Evolutionary conservation across 2,113 vertebrate species (phyloP).

Genomic region (Ctenomys sociabilis): DNA sequence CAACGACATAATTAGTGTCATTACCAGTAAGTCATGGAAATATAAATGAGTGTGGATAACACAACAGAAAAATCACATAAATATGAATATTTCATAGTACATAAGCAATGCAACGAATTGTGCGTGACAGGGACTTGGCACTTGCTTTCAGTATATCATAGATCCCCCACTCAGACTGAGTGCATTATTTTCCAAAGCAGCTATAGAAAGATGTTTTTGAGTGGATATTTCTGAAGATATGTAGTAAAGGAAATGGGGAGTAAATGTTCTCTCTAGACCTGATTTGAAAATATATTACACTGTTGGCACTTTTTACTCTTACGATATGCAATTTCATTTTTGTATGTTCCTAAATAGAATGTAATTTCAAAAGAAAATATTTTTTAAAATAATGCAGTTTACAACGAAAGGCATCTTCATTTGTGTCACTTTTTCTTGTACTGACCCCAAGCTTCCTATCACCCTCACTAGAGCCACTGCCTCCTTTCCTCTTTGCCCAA

Average conservation of each 20-base stretch:
- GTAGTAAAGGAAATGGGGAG: not conserved
- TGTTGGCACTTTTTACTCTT: not conserved
- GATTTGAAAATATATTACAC: slow-evolving; percentile 4
- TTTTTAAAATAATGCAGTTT: slow-evolving; percentile 35
- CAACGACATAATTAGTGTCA: slow-evolving; percentile 62
- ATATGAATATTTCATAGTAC: slow-evolving; percentile 53
- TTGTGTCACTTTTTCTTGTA: not conserved
- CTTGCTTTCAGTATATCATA: not conserved
- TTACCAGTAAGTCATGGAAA: slow-evolving; percentile 64
- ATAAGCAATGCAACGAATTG: not conserved
- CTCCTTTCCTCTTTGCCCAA: not conserved
- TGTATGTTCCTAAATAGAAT: not conserved
- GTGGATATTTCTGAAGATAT: not conserved
- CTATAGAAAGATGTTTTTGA: not conserved
- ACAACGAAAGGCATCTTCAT: not conserved
- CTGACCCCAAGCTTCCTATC: not conserved
- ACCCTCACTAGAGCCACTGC: rapidly evolving
- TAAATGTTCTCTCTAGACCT: not conserved
- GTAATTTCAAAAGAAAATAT: slow-evolving; percentile 39
- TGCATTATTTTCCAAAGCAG: not conserved
- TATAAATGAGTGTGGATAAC: slow-evolving; percentile 51
- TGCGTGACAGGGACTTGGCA: not conserved
- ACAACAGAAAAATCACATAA: slow-evolving; percentile 31
- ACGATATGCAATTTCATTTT: not conserved
- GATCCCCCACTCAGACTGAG: not conserved